Conservation (phyloP, 2,888 invertebrate species). For the Lobophora halterata region DNA sequence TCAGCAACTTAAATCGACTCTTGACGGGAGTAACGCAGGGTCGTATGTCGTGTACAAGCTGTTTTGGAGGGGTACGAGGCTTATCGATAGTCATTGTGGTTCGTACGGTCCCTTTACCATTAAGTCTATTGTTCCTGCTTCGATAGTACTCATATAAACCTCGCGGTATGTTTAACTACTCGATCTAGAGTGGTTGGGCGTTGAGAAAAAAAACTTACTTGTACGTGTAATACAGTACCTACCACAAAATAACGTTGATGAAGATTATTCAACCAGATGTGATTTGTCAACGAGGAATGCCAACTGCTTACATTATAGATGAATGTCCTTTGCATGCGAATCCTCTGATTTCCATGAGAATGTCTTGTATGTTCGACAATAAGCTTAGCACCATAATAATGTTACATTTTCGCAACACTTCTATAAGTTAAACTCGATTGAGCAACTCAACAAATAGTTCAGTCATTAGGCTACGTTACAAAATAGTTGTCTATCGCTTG, state of each 20-base stretch:
- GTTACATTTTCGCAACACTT: constrained; percentile 50
- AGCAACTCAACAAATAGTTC: constrained; percentile 49
- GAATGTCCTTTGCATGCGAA: constrained; percentile 32
- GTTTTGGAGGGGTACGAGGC: constrained; percentile 41
- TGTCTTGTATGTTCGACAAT: constrained; percentile 43
- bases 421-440: constrained; percentile 45
- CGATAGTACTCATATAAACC: constrained; percentile 57
- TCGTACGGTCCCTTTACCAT: constrained; percentile 48
- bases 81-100: constrained; percentile 61
- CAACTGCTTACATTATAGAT: constrained; percentile 14
- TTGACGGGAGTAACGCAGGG: constrained; percentile 8
- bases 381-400: constrained; percentile 35
- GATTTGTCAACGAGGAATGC: constrained; percentile 6
- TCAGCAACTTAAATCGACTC: constrained; percentile 9
- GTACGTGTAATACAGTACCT: constrained; percentile 3
- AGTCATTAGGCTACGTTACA: constrained; percentile 55
- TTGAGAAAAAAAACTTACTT: constrained; percentile 13
- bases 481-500: constrained; percentile 66
- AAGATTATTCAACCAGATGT: constrained; percentile 17
- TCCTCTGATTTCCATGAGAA: constrained; percentile 54
- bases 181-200: constrained; percentile 35
- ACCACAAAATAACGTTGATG: constrained; percentile 6
- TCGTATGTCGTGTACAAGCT: constrained; percentile 6
- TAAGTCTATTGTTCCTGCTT: constrained; percentile 62
- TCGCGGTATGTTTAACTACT: constrained; percentile 35